Evolutionary conservation across 2,797 vertebrate species (phyloP).

Genomic region (Aselliscus stoliczkanus): DNA sequence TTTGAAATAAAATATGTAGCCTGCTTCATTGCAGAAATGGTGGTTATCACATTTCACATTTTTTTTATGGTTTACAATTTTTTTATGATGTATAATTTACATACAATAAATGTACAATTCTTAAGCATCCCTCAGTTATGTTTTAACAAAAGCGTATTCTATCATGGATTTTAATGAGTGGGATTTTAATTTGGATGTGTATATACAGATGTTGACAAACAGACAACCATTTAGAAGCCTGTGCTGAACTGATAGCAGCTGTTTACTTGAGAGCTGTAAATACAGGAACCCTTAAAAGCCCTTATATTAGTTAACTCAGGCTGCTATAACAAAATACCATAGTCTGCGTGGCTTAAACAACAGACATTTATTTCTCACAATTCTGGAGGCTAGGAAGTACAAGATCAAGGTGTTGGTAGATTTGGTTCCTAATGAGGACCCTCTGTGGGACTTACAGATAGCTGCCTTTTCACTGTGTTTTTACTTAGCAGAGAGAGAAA

Average conservation of each 20-base stretch:
- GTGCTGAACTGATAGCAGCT: not conserved
- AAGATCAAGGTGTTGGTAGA: not conserved
- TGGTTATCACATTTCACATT: not conserved
- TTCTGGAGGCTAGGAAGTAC: not conserved
- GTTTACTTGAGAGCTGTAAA: conserved; percentile 30
- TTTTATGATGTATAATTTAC: conserved; percentile 5
- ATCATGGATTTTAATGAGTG: not conserved
- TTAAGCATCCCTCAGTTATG: not conserved
- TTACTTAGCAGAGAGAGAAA: not conserved
- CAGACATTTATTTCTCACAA: not conserved
- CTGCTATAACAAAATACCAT: not conserved
- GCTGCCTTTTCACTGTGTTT: not conserved
- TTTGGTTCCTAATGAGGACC: not conserved
- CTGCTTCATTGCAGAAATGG: not conserved
- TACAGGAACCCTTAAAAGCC: conserved; percentile 10
- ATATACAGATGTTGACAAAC: not conserved
- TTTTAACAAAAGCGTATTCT: conserved; percentile 32
- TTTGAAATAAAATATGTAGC: not conserved
- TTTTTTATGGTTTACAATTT: not conserved
- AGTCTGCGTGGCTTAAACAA: not conserved
- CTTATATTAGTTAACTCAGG: not conserved
- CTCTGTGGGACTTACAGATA: not conserved
- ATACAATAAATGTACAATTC: not conserved
- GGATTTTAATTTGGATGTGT: not conserved
- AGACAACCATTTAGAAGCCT: conserved; percentile 4